A percentile compares a stretch with the other conserved stretches of the same genome.
phyloP scores from a whole-genome alignment of 2,888 invertebrate species.

The Griposia aprilina region DNA sequence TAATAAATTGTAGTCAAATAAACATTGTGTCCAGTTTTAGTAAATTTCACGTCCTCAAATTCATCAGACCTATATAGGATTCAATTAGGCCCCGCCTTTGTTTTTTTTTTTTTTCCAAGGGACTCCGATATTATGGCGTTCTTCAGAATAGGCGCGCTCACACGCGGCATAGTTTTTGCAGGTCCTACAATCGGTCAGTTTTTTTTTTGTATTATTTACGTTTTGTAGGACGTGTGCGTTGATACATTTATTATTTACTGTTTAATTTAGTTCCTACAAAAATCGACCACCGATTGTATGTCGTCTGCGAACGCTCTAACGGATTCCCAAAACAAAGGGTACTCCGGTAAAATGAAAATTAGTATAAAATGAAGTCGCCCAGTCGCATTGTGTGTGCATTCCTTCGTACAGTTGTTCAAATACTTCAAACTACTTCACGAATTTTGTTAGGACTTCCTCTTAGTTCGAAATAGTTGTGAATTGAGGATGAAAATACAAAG shows the following conservation, averaged over 20 bases:
- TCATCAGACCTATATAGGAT: slow-evolving; percentile 25
- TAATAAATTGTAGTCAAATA: slow-evolving; percentile 14
- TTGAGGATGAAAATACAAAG: slow-evolving; percentile 15
- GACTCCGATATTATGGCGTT: not conserved
- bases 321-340: not conserved
- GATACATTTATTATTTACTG: too few species aligned
- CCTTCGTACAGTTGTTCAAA: too few species aligned
- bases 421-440: not conserved
- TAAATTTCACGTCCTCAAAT: not conserved
- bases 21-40: slow-evolving; percentile 3
- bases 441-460: not conserved
- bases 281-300: too few species aligned
- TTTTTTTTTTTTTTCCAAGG: not conserved
- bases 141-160: not conserved
- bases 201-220: too few species aligned
- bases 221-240: too few species aligned
- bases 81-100: slow-evolving; percentile 15
- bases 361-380: not conserved
- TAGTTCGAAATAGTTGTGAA: not conserved
- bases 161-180: too few species aligned
- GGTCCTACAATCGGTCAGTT: too few species aligned
- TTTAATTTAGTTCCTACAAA: too few species aligned
- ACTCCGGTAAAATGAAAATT: not conserved
- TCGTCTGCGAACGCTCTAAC: too few species aligned
- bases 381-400: not conserved